Percentiles rank a stretch among this genome's conserved stretches.
Evolutionary conservation across 1,140 invertebrate genomes (phyloP).

Genomic region (Sycobia sp.): DNA sequence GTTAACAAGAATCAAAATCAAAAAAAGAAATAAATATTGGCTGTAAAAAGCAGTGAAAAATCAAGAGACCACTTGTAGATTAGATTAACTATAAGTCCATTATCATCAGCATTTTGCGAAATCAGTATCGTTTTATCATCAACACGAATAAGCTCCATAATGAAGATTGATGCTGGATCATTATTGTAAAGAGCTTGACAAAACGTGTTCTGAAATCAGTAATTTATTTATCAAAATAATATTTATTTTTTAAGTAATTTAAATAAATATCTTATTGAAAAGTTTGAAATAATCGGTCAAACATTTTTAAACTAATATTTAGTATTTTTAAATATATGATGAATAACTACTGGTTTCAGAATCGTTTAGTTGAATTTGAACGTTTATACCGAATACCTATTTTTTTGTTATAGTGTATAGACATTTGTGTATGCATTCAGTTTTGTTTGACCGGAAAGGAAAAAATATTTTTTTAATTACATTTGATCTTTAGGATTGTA

Average conservation of each 20-base stretch:
- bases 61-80: slow-evolving; percentile 27
- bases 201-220: slow-evolving; percentile 28
- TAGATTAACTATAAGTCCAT: slow-evolving; percentile 32
- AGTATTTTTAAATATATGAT: slow-evolving; percentile 6
- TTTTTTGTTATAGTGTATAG: slow-evolving; percentile 24
- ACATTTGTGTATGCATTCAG: slow-evolving; percentile 7
- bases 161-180: slow-evolving; percentile 26
- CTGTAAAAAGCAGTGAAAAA: slow-evolving; percentile 16
- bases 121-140: slow-evolving; percentile 29
- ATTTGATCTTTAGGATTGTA: slow-evolving; percentile 21
- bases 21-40: slow-evolving; percentile 35
- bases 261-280: background rate
- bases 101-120: slow-evolving; percentile 31
- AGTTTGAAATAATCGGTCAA: background rate
- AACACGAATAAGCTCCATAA: slow-evolving; percentile 5
- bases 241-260: slow-evolving; percentile 5
- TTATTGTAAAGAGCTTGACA: slow-evolving; percentile 7
- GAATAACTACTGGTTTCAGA: slow-evolving; percentile 25
- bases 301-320: slow-evolving; percentile 4
- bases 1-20: slow-evolving; percentile 30
- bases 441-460: slow-evolving; percentile 12
- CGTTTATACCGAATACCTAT: slow-evolving; percentile 12
- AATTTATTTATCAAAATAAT: slow-evolving; percentile 13
- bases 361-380: slow-evolving; percentile 6
- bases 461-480: slow-evolving; percentile 29